Conservation (phyloP, 2,113 vertebrate genomes). For the Xenopus laevis region DNA sequence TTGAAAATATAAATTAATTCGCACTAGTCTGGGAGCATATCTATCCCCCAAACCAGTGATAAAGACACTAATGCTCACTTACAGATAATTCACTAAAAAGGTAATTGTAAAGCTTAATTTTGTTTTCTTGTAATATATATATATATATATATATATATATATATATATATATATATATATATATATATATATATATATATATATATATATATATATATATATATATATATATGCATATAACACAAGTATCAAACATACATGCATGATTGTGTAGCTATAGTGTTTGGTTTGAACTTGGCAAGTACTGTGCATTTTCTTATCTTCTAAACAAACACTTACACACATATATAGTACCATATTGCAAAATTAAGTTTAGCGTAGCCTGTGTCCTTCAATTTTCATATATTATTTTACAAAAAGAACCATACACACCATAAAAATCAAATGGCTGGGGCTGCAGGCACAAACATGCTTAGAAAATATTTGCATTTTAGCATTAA, state of each 20-base stretch:
- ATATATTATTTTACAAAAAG: constrained; percentile 11
- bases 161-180: too few relatives aligned
- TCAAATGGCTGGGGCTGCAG: neutral
- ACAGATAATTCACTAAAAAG: constrained; percentile 28
- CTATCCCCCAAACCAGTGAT: constrained; percentile 41
- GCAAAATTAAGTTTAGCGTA: too few relatives aligned
- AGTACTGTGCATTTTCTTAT: neutral
- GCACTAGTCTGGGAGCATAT: constrained; percentile 36
- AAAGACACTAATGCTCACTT: constrained; percentile 37
- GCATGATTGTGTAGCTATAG: too few relatives aligned
- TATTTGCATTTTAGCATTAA: constrained; percentile 78
- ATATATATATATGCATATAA: neutral
- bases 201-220: neutral
- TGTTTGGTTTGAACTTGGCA: too few relatives aligned
- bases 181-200: too few relatives aligned
- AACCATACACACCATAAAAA: neutral
- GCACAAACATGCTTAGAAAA: constrained; percentile 49
- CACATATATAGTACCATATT: too few relatives aligned
- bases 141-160: too few relatives aligned
- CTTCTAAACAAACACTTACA: neutral
- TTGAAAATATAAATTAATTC: constrained; percentile 43
- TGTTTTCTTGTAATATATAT: too few relatives aligned
- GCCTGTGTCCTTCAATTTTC: neutral
- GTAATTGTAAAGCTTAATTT: neutral
- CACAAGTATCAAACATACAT: neutral